phyloP scores from a whole-genome alignment of 2,113 vertebrate species.

The Limnothrissa miodon region DNA sequence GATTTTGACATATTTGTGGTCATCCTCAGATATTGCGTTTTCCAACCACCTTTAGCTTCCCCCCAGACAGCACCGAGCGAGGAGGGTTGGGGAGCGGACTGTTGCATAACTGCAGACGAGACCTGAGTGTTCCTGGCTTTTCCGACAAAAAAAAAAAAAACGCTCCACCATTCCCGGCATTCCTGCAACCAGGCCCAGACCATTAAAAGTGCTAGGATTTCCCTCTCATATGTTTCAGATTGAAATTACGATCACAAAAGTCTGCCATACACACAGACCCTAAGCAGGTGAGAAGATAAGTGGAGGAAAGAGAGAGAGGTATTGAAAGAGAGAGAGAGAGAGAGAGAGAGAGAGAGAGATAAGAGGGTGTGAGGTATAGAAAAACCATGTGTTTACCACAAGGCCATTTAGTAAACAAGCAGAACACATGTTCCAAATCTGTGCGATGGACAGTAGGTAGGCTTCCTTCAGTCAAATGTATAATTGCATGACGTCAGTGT shows the following conservation, averaged over 20 bases:
- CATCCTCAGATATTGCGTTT: slow-evolving; percentile 63
- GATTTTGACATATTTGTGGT: slow-evolving; percentile 39
- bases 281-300: slow-evolving; percentile 16
- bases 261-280: slow-evolving; percentile 54
- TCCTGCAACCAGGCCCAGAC: slow-evolving; percentile 63
- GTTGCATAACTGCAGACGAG: slow-evolving; percentile 70
- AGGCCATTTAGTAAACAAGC: not conserved
- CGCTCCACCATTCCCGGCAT: slow-evolving; percentile 72
- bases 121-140: slow-evolving; percentile 67
- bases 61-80: slow-evolving; percentile 66
- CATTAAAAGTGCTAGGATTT: slow-evolving; percentile 70
- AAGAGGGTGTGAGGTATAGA: not conserved
- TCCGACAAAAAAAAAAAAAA: slow-evolving; percentile 63
- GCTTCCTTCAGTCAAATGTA: not conserved
- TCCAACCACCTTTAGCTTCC: slow-evolving; percentile 56
- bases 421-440: not conserved
- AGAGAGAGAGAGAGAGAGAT: not conserved
- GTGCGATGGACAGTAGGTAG: not conserved
- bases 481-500: not conserved
- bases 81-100: slow-evolving; percentile 54
- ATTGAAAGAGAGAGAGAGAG: not conserved
- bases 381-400: not conserved
- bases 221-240: slow-evolving; percentile 69
- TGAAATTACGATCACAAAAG: slow-evolving; percentile 64
- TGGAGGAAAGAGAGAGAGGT: not conserved